Evolutionary conservation across 2,113 vertebrate species (phyloP).

Genomic region (Xiphorhynchus elegans): DNA sequence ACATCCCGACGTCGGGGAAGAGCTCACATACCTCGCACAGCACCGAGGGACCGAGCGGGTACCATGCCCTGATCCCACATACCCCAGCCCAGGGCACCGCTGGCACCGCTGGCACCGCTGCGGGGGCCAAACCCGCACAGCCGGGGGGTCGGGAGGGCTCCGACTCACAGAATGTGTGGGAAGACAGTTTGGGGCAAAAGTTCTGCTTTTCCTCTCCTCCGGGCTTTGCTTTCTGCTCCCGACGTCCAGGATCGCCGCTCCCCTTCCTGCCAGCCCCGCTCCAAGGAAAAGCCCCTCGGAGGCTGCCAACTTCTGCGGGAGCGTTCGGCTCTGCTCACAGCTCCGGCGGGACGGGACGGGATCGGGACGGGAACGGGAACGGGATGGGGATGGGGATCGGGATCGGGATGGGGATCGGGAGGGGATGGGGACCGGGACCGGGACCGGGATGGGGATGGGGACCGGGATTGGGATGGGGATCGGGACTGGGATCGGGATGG

Average conservation of each 20-base stretch:
- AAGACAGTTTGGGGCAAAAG: accelerated
- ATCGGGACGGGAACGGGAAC: neutral
- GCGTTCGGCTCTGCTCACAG: neutral
- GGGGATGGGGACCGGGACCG: too few relatives aligned
- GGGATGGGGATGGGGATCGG: too few relatives aligned
- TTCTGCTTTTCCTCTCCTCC: neutral
- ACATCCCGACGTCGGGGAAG: accelerated
- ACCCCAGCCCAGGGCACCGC: neutral
- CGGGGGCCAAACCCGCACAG: accelerated
- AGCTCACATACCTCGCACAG: neutral
- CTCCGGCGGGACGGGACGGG: neutral
- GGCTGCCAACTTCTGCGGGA: neutral
- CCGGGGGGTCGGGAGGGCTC: neutral
- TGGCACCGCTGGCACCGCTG: neutral
- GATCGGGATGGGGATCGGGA: too few relatives aligned
- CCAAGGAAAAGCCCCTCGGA: neutral
- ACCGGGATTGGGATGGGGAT: too few relatives aligned
- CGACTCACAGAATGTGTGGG: neutral
- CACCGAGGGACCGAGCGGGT: neutral
- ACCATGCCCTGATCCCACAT: accelerated
- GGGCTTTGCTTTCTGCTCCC: neutral
- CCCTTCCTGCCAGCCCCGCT: neutral
- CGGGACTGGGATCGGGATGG: too few relatives aligned
- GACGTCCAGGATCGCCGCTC: neutral
- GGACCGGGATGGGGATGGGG: too few relatives aligned